A percentile compares a stretch with the other conserved stretches of the same genome.
phyloP scores from a whole-genome alignment of 2,113 vertebrate genomes.

The Balaenoptera acutorostrata region DNA sequence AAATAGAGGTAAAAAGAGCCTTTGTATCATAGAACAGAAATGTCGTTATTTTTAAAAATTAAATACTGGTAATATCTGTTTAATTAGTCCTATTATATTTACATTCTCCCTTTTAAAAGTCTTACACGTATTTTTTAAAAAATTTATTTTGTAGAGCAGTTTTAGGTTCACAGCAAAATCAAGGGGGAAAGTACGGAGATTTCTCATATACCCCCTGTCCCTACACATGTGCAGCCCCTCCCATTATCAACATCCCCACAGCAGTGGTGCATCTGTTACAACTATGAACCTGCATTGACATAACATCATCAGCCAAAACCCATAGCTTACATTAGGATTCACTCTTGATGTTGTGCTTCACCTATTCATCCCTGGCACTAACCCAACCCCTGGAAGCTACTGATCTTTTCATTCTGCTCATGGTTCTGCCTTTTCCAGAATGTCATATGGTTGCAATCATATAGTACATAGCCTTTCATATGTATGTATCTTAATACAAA shows the following conservation, averaged over 20 bases:
- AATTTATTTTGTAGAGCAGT: not conserved
- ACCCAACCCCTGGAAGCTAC: not conserved
- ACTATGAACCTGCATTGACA: not conserved
- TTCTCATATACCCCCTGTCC: not conserved
- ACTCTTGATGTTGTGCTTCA: not conserved
- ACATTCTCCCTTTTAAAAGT: not conserved
- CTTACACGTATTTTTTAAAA: not conserved
- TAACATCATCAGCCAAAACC: not conserved
- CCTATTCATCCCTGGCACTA: too few relatives aligned
- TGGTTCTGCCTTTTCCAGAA: not conserved
- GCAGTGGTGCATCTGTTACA: not conserved
- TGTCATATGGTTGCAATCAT: not conserved
- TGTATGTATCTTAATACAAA: not conserved
- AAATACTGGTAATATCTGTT: not conserved
- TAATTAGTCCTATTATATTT: not conserved
- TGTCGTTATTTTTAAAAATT: not conserved
- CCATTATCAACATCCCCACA: not conserved
- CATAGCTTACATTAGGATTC: not conserved
- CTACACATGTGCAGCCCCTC: not conserved
- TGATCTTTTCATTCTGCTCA: not conserved
- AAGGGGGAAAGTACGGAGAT: not conserved
- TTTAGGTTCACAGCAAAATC: not conserved
- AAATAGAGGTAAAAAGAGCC: not conserved
- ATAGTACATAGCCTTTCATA: not conserved
- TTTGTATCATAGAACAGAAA: not conserved